phyloP scores from a whole-genome alignment of 1,140 invertebrate species.

The Sminthurinus signatus region DNA sequence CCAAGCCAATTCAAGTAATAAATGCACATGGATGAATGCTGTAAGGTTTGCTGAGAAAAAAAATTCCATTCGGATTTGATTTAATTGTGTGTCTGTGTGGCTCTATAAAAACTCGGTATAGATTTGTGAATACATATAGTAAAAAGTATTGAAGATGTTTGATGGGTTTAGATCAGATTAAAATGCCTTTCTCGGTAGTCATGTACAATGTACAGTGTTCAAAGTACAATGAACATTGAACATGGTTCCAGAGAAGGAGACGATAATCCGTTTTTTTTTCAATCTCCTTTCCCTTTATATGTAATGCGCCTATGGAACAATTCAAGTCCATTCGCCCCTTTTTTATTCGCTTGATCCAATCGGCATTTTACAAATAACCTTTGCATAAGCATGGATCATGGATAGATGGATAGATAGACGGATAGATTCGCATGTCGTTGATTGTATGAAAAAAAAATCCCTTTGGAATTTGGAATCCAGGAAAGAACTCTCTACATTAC shows the following conservation, averaged over 20 bases:
- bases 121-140: background rate
- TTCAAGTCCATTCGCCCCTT: background rate
- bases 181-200: conserved; percentile 22
- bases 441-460: too few relatives aligned
- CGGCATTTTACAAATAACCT: background rate
- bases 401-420: too few relatives aligned
- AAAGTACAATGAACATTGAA: background rate
- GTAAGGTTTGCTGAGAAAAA: background rate
- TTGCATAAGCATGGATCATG: too few relatives aligned
- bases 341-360: background rate
- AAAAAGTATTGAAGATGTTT: conserved; percentile 9
- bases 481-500: too few relatives aligned
- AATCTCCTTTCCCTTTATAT: background rate
- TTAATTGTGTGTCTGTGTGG: background rate
- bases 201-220: background rate
- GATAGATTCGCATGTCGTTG: too few relatives aligned
- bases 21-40: background rate
- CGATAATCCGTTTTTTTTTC: background rate
- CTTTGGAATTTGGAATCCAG: too few relatives aligned
- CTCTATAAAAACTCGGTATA: background rate
- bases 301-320: background rate
- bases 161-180: conserved; percentile 15
- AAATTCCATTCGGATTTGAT: background rate
- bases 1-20: background rate
- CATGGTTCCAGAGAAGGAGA: background rate